phyloP scores from a whole-genome alignment of 2,797 vertebrate genomes.

The Anolis apletophallus region DNA sequence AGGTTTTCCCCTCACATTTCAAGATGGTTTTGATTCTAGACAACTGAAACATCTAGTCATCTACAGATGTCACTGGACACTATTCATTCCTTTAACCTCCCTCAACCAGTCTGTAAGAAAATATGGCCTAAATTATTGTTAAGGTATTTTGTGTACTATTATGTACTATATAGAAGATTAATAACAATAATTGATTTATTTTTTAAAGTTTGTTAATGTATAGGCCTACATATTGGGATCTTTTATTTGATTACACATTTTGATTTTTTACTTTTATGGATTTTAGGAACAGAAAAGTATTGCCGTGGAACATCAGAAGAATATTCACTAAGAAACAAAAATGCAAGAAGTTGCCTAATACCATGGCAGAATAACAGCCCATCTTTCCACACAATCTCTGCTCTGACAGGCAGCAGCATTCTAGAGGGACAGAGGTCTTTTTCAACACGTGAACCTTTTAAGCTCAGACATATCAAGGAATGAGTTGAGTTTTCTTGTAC shows the following conservation, averaged over 20 bases:
- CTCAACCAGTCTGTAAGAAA: background rate
- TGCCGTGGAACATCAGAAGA: background rate
- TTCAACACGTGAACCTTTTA: background rate
- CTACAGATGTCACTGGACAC: background rate
- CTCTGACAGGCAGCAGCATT: background rate
- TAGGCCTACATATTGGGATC: constrained; percentile 63
- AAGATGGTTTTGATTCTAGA: background rate
- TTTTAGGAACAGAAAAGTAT: constrained; percentile 48
- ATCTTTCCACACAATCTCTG: background rate
- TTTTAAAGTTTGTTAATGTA: constrained; percentile 54
- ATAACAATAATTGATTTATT: constrained; percentile 41
- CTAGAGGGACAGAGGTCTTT: too few species aligned
- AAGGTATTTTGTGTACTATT: background rate
- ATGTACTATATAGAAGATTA: background rate
- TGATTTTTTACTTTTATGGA: constrained; percentile 44
- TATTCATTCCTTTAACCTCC: background rate
- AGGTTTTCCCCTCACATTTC: background rate
- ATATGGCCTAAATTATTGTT: background rate
- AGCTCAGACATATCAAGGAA: background rate
- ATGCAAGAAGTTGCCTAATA: too few species aligned
- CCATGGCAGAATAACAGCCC: background rate
- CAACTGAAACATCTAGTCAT: background rate
- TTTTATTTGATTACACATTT: constrained; percentile 43
- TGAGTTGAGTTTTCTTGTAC: background rate
- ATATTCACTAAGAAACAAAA: background rate